Percentiles rank a stretch among this genome's conserved stretches.
Conservation (phyloP, 2,888 invertebrate genomes). For the Axea sp. region DNA sequence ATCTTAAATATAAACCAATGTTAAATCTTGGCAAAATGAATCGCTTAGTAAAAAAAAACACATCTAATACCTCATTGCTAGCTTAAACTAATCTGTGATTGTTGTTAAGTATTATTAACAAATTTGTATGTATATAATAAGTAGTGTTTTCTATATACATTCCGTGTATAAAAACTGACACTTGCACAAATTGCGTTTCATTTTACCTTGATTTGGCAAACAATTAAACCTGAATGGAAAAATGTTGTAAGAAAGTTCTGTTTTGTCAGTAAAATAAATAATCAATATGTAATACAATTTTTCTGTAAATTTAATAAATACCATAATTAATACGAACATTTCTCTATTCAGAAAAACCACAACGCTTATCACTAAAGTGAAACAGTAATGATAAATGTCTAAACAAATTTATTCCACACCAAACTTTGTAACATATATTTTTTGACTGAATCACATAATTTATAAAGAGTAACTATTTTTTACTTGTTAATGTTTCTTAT, state of each 20-base stretch:
- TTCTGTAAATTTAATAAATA: too few species aligned
- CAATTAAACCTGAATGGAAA: neutral
- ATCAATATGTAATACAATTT: too few species aligned
- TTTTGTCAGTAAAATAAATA: too few species aligned
- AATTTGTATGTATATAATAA: neutral
- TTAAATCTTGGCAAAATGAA: slow-evolving; percentile 13
- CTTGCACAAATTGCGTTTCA: slow-evolving; percentile 12
- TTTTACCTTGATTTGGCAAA: slow-evolving; percentile 8
- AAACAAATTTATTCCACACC: neutral
- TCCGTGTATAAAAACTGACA: neutral
- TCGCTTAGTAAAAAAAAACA: slow-evolving; percentile 1
- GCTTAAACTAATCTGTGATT: slow-evolving; percentile 12
- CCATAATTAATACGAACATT: too few species aligned
- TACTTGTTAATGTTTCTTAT: neutral
- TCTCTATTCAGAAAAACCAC: neutral
- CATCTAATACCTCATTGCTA: neutral
- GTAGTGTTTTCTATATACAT: too few species aligned
- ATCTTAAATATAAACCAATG: neutral
- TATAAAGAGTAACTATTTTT: slow-evolving; percentile 8
- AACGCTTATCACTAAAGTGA: slow-evolving; percentile 5
- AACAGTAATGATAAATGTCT: neutral
- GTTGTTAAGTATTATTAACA: slow-evolving; percentile 2
- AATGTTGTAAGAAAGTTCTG: too few species aligned
- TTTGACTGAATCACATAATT: slow-evolving; percentile 9
- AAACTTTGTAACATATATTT: slow-evolving; percentile 12